phyloP scores from a whole-genome alignment of 2,888 invertebrate species.

The Ceriagrion tenellum region DNA sequence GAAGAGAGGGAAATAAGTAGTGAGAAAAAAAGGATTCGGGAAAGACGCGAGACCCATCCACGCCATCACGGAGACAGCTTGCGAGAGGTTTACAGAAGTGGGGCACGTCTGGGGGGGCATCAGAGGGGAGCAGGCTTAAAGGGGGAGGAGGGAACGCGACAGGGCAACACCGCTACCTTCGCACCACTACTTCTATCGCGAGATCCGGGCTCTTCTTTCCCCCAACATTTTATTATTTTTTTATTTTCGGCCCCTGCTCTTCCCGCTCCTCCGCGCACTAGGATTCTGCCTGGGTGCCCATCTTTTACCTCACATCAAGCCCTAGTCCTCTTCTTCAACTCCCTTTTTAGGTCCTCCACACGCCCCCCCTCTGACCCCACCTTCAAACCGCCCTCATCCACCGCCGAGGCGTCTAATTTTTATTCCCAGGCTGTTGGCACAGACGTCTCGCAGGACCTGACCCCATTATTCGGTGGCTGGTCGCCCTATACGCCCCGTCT shows the following conservation, averaged over 20 bases:
- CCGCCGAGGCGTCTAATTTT: background rate
- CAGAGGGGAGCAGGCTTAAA: too few species aligned
- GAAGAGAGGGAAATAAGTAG: background rate
- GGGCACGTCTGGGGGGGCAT: background rate
- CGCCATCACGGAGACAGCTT: background rate
- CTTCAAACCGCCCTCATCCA: background rate
- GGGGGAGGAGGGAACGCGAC: too few species aligned
- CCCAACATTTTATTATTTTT: background rate
- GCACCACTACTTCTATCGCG: background rate
- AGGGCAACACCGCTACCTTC: too few species aligned
- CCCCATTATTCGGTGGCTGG: conserved; percentile 40
- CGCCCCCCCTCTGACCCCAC: background rate
- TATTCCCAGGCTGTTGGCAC: conserved; percentile 11
- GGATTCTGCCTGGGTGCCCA: background rate
- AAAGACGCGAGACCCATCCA: background rate
- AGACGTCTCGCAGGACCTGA: conserved; percentile 33
- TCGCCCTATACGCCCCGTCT: background rate
- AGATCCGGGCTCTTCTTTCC: background rate
- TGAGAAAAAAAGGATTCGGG: background rate
- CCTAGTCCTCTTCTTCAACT: background rate
- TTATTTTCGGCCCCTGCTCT: too few species aligned
- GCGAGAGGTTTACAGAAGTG: background rate
- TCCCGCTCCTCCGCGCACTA: background rate
- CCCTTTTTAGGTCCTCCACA: conserved; percentile 21
- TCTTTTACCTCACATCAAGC: background rate